phyloP scores from a whole-genome alignment of 1,140 invertebrate species.

The Cephus cinctus region DNA sequence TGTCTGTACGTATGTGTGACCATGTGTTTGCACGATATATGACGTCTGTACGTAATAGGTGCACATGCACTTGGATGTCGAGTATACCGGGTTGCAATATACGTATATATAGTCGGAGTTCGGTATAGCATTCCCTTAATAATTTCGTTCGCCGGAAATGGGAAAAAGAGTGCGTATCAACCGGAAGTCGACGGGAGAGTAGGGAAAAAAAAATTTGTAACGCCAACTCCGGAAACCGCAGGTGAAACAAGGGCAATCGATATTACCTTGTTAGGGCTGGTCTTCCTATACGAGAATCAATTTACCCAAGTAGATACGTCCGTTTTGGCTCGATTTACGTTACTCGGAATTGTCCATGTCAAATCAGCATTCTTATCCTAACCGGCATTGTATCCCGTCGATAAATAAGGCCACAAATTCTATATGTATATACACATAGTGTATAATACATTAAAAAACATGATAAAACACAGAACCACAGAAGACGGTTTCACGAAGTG shows the following conservation, averaged over 20 bases:
- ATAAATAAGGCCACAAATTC: background rate
- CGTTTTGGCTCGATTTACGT: background rate
- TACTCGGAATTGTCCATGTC: background rate
- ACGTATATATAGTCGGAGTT: background rate
- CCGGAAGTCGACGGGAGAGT: slow-evolving; percentile 18
- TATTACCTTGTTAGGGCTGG: background rate
- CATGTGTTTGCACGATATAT: too few species aligned
- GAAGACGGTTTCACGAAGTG: too few species aligned
- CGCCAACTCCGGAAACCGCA: background rate
- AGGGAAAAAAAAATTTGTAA: background rate
- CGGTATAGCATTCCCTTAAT: too few species aligned
- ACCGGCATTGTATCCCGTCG: background rate
- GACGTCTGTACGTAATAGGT: too few species aligned
- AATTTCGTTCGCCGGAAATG: slow-evolving; percentile 18
- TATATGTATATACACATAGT: slow-evolving; percentile 10
- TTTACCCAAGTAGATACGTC: background rate
- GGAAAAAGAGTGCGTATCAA: slow-evolving; percentile 14
- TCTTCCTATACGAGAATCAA: background rate
- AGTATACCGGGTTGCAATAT: too few species aligned
- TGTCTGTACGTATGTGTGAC: too few species aligned
- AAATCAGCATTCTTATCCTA: background rate
- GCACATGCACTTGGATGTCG: too few species aligned
- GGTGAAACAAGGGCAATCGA: background rate
- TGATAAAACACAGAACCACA: slow-evolving; percentile 1
- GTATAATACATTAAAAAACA: too few species aligned